These are phyloP conservation scores for Agrilus cyanescens DNA, from an alignment of 2,888 invertebrate genomes.

Conservation along the genomic window DNA sequence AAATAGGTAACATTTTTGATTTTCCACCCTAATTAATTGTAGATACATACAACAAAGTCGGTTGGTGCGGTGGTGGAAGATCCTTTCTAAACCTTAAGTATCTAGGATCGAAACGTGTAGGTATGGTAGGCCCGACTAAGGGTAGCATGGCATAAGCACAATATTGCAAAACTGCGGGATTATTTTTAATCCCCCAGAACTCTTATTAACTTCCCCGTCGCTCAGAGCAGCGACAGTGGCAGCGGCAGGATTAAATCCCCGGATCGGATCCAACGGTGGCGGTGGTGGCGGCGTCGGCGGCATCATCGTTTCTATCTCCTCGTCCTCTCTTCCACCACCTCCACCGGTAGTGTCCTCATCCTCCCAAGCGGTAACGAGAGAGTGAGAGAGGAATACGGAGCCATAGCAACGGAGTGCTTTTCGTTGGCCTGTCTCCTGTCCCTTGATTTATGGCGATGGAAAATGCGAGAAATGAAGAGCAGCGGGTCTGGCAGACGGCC, in stretches of 20 bases:
- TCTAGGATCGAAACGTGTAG: too few relatives aligned
- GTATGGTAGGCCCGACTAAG: too few relatives aligned
- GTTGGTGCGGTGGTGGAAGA: too few relatives aligned
- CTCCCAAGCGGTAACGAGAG: slow-evolving; percentile 3
- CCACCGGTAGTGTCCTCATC: slow-evolving; percentile 11
- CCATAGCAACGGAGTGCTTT: slow-evolving; percentile 39
- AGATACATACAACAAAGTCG: too few relatives aligned
- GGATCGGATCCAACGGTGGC: slow-evolving; percentile 29
- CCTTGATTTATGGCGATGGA: slow-evolving; percentile 41
- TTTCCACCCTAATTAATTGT: too few relatives aligned
- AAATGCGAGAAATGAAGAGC: slow-evolving; percentile 42
- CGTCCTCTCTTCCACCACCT: slow-evolving; percentile 16
- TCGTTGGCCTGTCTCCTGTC: slow-evolving; percentile 40
- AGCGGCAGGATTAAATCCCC: slow-evolving; percentile 38
- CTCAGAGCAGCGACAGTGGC: slow-evolving; percentile 25
- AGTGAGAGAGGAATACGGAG: slow-evolving; percentile 23
- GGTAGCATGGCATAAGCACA: slow-evolving; percentile 15
- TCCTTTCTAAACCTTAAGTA: too few relatives aligned
- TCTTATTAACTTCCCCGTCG: slow-evolving; percentile 38
- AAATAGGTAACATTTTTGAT: too few relatives aligned
- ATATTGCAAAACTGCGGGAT: slow-evolving; percentile 39
- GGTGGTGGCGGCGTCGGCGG: neutral
- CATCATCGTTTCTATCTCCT: slow-evolving; percentile 2
- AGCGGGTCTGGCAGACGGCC: slow-evolving; percentile 34
- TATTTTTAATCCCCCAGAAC: slow-evolving; percentile 39